Percentiles rank a stretch among this genome's conserved stretches.
phyloP scores from a whole-genome alignment of 2,113 vertebrate genomes.

The Gopherus flavomarginatus region DNA sequence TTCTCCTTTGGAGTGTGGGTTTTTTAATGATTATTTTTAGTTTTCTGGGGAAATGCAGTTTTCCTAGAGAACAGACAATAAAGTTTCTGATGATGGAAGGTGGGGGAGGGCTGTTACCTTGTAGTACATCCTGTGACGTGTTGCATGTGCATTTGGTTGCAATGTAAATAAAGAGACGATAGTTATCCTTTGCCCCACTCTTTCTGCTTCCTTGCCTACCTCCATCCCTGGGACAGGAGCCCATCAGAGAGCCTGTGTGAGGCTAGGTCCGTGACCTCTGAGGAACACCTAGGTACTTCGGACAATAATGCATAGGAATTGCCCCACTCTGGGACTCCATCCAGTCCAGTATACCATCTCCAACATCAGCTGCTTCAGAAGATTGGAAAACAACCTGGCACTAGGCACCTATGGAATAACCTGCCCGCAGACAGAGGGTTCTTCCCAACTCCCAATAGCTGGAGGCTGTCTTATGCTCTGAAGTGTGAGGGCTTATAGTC shows the following conservation, averaged over 20 bases:
- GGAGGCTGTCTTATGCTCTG: background rate
- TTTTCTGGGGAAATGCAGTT: slow-evolving; percentile 52
- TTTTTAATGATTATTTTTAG: slow-evolving; percentile 48
- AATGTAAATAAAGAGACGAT: slow-evolving; percentile 80
- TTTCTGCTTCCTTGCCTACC: slow-evolving; percentile 20
- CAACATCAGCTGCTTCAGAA: background rate
- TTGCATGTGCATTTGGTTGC: slow-evolving; percentile 72
- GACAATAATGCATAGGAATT: background rate
- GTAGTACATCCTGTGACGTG: slow-evolving; percentile 53
- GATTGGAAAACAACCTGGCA: background rate
- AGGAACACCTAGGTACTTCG: background rate
- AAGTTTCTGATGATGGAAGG: slow-evolving; percentile 19
- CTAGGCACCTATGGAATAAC: background rate
- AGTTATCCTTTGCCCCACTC: slow-evolving; percentile 32
- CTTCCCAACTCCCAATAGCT: background rate
- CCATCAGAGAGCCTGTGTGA: background rate
- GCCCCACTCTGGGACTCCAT: background rate
- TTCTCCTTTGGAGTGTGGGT: background rate
- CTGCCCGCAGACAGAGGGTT: background rate
- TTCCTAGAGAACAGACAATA: slow-evolving; percentile 44
- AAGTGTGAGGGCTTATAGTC: background rate
- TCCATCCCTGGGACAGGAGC: background rate
- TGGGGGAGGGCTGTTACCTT: slow-evolving; percentile 1
- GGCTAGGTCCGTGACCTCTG: background rate
- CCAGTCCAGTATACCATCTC: background rate